Conservation (phyloP, 2,797 vertebrate genomes). For the Amniataba percoides region DNA sequence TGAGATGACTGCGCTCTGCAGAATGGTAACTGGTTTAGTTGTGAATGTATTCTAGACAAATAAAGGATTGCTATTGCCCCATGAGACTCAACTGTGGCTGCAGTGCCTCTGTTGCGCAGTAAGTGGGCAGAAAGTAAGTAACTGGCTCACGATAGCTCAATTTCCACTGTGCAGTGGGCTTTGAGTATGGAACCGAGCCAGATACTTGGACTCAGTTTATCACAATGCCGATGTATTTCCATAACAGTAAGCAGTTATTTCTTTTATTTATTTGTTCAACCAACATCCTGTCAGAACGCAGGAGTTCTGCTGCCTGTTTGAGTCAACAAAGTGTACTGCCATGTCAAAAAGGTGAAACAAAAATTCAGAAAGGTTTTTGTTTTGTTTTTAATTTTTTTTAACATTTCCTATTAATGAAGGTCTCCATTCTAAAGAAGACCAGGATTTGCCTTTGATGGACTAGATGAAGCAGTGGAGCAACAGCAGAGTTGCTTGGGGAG, state of each 20-base stretch:
- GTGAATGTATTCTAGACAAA: background rate
- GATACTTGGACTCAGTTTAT: constrained; percentile 49
- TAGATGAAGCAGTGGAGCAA: background rate
- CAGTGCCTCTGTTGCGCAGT: constrained; percentile 72
- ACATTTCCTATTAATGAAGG: background rate
- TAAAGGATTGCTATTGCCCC: constrained; percentile 48
- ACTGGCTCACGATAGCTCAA: constrained; percentile 74
- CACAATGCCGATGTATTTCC: background rate
- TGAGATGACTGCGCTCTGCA: background rate
- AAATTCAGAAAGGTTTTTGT: background rate
- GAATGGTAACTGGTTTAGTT: constrained; percentile 29
- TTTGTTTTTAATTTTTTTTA: background rate
- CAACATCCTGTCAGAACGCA: background rate
- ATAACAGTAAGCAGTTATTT: background rate
- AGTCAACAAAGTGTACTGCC: too few species aligned
- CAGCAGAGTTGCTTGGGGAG: background rate
- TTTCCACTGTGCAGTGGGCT: constrained; percentile 60
- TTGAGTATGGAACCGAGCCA: constrained; percentile 79
- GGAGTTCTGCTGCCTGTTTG: background rate
- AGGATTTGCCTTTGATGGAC: background rate
- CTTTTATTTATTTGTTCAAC: background rate
- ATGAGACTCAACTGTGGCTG: constrained; percentile 73
- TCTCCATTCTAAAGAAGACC: background rate
- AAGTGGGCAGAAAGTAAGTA: constrained; percentile 72
- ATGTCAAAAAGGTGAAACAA: background rate